Percentiles rank a stretch among this genome's conserved stretches.
Conservation (phyloP, 2,113 vertebrate genomes). For the Cyprinodon tularosa region DNA sequence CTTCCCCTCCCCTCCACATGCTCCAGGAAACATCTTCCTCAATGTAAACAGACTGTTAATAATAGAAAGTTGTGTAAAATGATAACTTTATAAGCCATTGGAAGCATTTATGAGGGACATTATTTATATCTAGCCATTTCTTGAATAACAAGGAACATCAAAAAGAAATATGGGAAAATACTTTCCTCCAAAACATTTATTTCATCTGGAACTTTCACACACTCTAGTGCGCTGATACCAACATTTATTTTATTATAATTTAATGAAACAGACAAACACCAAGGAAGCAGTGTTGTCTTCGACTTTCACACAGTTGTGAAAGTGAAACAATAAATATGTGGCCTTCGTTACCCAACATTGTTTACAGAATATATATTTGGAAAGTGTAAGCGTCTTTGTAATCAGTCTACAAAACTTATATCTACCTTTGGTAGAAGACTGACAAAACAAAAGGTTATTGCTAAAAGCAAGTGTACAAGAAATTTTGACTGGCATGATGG, state of each 20-base stretch:
- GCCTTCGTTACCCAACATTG: neutral
- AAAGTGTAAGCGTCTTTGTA: neutral
- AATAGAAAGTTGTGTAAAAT: constrained; percentile 1
- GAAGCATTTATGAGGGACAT: neutral
- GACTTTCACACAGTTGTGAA: neutral
- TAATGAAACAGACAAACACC: neutral
- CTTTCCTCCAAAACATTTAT: too few relatives aligned
- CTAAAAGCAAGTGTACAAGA: neutral
- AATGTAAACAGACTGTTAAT: constrained; percentile 2
- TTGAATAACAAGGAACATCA: neutral
- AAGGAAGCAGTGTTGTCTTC: neutral
- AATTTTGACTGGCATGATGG: neutral
- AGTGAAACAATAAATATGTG: neutral
- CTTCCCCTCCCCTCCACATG: neutral
- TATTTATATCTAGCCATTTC: neutral
- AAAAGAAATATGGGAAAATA: too few relatives aligned
- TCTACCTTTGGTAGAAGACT: too few relatives aligned
- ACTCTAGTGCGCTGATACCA: neutral
- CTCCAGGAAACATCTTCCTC: neutral
- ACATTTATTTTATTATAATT: neutral
- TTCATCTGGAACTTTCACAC: neutral
- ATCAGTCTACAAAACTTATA: too few relatives aligned
- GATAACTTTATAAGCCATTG: neutral
- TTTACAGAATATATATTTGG: neutral
- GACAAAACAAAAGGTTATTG: neutral